A percentile compares a stretch with the other conserved stretches of the same genome.
Conservation (phyloP, 2,797 vertebrate genomes). For the Myotis vivesi region DNA sequence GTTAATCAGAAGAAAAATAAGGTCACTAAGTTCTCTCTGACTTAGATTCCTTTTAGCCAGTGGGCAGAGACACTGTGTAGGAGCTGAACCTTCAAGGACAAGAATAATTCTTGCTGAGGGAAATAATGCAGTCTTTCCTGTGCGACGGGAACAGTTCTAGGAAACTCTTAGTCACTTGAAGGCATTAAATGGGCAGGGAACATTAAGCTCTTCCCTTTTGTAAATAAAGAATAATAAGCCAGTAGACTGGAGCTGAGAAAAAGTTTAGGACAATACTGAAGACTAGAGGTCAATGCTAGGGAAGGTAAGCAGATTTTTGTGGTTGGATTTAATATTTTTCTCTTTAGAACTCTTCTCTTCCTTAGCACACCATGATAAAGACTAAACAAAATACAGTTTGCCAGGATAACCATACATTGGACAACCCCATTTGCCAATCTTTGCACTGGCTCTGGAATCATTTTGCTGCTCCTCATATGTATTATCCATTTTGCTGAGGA, state of each 20-base stretch:
- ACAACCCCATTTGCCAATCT: background rate
- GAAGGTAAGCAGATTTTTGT: background rate
- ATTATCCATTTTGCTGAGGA: background rate
- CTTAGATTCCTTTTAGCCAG: background rate
- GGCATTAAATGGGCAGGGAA: background rate
- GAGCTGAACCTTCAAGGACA: background rate
- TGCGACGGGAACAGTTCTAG: background rate
- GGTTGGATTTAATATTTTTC: background rate
- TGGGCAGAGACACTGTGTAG: background rate
- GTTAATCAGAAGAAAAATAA: slow-evolving; percentile 5
- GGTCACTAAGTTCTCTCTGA: background rate
- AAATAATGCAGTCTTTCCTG: background rate
- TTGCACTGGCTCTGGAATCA: background rate
- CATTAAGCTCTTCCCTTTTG: background rate
- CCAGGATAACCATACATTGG: background rate
- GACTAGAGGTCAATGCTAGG: background rate
- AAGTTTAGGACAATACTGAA: background rate
- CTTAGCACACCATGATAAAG: background rate
- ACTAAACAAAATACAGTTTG: background rate
- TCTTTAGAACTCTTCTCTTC: background rate
- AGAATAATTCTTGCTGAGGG: background rate
- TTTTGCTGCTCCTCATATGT: background rate
- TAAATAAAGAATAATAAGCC: background rate
- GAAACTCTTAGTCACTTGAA: background rate
- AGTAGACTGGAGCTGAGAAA: background rate